Conservation (phyloP, 2,113 vertebrate genomes). For the Silurus glanis region DNA sequence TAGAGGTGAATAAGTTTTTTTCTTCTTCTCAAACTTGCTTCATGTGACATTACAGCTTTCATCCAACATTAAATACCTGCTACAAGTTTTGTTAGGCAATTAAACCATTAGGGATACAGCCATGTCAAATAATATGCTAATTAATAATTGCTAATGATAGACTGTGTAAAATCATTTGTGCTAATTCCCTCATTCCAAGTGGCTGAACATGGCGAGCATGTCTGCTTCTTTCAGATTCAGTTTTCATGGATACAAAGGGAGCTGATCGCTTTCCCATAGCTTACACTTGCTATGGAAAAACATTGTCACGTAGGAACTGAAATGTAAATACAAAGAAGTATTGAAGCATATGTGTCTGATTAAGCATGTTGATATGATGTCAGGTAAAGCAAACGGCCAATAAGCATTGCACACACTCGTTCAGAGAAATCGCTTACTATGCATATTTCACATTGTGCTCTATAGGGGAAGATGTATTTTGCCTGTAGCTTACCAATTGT, state of each 20-base stretch:
- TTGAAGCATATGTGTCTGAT: slow-evolving; percentile 34
- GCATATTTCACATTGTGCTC: slow-evolving; percentile 23
- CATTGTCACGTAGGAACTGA: slow-evolving; percentile 43
- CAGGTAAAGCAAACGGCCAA: slow-evolving; percentile 39
- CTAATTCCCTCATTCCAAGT: slow-evolving; percentile 71
- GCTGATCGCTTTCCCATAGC: slow-evolving; percentile 63
- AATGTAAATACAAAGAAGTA: slow-evolving; percentile 29
- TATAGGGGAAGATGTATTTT: slow-evolving; percentile 37
- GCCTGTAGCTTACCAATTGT: slow-evolving; percentile 30
- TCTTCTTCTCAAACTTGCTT: slow-evolving; percentile 58
- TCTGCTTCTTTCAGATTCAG: slow-evolving; percentile 48
- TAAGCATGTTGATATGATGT: slow-evolving; percentile 43
- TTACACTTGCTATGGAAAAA: slow-evolving; percentile 59
- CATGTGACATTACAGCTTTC: slow-evolving; percentile 63
- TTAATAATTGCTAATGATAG: slow-evolving; percentile 71
- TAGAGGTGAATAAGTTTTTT: slow-evolving; percentile 51
- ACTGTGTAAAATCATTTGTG: slow-evolving; percentile 71
- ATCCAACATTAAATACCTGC: slow-evolving; percentile 73
- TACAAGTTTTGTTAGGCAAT: slow-evolving; percentile 66
- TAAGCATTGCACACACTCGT: slow-evolving; percentile 31
- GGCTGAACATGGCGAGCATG: slow-evolving; percentile 63
- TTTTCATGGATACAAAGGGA: slow-evolving; percentile 57
- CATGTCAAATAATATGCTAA: slow-evolving; percentile 60
- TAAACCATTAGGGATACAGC: slow-evolving; percentile 69
- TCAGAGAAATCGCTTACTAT: slow-evolving; percentile 24